Conservation (phyloP, 2,888 invertebrate genomes). For the Amblyjoppa proteus region DNA sequence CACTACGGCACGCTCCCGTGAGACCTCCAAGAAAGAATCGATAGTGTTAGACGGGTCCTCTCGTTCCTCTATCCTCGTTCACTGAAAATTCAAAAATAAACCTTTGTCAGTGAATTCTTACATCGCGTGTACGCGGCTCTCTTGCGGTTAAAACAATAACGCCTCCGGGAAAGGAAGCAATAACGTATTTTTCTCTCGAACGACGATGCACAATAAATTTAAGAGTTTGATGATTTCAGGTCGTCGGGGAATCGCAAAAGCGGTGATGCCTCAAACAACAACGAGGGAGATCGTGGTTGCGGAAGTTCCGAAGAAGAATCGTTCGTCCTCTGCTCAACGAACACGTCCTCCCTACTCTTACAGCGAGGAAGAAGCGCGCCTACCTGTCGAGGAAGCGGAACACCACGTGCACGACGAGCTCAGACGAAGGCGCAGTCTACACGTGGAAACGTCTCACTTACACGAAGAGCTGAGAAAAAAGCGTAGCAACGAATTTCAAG, state of each 20-base stretch:
- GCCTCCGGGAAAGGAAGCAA: background rate
- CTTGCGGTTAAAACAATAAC: background rate
- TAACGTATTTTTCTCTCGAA: background rate
- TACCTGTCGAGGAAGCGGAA: constrained; percentile 28
- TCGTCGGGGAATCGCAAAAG: constrained; percentile 74
- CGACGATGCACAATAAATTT: background rate
- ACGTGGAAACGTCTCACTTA: background rate
- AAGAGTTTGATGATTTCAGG: constrained; percentile 72
- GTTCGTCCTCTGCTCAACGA: constrained; percentile 16
- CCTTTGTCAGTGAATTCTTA: background rate
- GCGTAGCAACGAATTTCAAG: background rate
- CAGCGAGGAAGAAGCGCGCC: constrained; percentile 20
- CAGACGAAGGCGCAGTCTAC: constrained; percentile 19
- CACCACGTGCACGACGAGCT: constrained; percentile 56
- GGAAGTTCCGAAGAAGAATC: constrained; percentile 73
- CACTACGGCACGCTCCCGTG: constrained; percentile 20
- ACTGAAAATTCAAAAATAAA: constrained; percentile 4
- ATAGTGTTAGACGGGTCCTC: constrained; percentile 29
- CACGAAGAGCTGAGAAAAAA: constrained; percentile 49
- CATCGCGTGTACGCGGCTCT: background rate
- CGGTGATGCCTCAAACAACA: constrained; percentile 62
- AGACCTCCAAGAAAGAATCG: constrained; percentile 26
- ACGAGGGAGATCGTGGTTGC: constrained; percentile 72
- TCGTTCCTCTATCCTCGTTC: background rate
- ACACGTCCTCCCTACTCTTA: constrained; percentile 46